Base-by-base conservation (phyloP, 2,888 invertebrate genomes). In the Caenorhabditis angaria region DNA sequence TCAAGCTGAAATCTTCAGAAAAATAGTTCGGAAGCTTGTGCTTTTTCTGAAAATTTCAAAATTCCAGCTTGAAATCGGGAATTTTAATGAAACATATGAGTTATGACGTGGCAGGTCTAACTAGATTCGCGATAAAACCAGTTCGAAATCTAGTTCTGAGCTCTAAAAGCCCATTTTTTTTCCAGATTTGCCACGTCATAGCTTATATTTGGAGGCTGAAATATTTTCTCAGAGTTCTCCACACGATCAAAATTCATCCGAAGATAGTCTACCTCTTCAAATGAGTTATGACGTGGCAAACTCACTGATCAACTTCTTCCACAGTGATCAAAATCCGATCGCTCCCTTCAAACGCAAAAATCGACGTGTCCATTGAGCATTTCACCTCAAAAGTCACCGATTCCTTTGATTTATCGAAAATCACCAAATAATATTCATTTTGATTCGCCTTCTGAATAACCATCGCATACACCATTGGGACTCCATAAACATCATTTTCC, bases 301-400 rank as follows among this genome's bases (percentile, higher is more conserved):
- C n/a, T n/a, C n/a, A n/a, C n/a, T n/a, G n/a, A n/a, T 18, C n/a
- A 35, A 68, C 14, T 32, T 71, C 71, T 28, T 71, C 71, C 12
- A 71, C 53, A 3, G 64, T n/a, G 56, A 71, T 66, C 61, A 72
- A 22, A 18, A 72, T 63, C 12, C 72, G 63, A 48, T 71, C 71
- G 29, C 66, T 63, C 12, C 66, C 63, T 35, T 58, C 63, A 35
- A 64, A 71, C 2, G 71, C 59, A 35, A 67, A 71, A 0, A 71
- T 50, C n/a, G 71, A 54, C 1, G 64, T 58, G 1, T 65, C 20
- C 6, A 27, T 22, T 14, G 60, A 50, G 6, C 64, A 53, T 2
- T 27, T 10, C 5, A 66, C 29, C 22, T 60, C 41, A 50, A 71
- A 64, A 41, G 28, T 50, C 20, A 41, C 57, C 8, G 66, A 63